Percentiles rank a stretch among this genome's conserved stretches.
Conservation (phyloP, 2,113 vertebrate genomes). For the Leuciscus idus region DNA sequence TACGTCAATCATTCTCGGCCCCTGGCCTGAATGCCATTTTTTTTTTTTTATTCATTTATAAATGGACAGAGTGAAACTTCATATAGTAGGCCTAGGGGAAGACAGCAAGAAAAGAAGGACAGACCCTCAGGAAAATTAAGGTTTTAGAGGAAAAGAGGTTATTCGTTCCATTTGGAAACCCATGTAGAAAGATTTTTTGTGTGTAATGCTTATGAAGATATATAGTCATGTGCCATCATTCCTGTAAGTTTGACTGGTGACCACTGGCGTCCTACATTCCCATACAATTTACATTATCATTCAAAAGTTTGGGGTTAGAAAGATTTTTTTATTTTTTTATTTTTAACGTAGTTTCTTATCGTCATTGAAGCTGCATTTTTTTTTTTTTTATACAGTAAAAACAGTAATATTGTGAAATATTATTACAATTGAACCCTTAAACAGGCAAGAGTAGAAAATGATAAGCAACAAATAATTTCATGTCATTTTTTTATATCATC, state of each 20-base stretch:
- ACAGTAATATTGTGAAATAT: too few relatives aligned
- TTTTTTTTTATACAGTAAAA: too few relatives aligned
- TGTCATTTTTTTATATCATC: too few relatives aligned
- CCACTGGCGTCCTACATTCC: too few relatives aligned
- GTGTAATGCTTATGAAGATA: not conserved
- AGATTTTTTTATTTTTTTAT: too few relatives aligned
- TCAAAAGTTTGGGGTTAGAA: not conserved
- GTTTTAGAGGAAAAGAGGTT: not conserved
- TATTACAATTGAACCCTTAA: too few relatives aligned
- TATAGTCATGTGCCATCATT: not conserved
- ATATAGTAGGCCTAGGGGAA: not conserved
- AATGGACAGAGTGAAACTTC: not conserved
- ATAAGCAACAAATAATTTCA: too few relatives aligned
- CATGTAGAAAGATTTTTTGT: not conserved
- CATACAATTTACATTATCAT: not conserved
- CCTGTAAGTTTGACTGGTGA: not conserved
- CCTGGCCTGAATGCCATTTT: not conserved
- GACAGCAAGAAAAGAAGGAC: not conserved
- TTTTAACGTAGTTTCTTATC: not conserved
- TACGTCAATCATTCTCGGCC: slow-evolving; percentile 4
- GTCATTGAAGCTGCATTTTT: too few relatives aligned
- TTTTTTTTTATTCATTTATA: slow-evolving; percentile 6
- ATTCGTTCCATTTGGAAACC: not conserved
- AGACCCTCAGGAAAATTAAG: not conserved
- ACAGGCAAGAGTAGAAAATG: too few relatives aligned